Percentiles rank a stretch among this genome's conserved stretches.
Conservation (phyloP, 1,140 invertebrate species). For the Muscidifurax raptorellus region DNA sequence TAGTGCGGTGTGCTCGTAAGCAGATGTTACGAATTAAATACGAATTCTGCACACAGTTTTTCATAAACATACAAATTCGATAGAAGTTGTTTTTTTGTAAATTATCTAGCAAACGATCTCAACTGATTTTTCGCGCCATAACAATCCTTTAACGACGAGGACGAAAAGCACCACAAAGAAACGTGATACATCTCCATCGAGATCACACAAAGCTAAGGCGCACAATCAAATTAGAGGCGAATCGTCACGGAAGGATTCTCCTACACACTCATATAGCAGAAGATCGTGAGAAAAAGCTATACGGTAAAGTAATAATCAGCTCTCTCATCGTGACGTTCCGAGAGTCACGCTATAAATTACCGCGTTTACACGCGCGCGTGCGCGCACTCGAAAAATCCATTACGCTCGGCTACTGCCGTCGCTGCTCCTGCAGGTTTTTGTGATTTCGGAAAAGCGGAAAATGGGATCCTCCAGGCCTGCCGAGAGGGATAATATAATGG, state of each 20-base stretch:
- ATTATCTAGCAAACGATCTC: too few species aligned
- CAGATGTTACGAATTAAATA: too few species aligned
- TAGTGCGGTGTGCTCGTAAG: too few species aligned
- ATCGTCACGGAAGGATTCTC: background rate
- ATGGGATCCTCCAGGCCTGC: constrained; percentile 50
- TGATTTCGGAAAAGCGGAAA: constrained; percentile 65
- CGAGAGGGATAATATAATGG: constrained; percentile 18
- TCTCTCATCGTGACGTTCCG: constrained; percentile 19
- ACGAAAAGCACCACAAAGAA: too few species aligned
- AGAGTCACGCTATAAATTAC: constrained; percentile 61
- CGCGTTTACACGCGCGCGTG: constrained; percentile 34
- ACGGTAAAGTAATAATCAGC: constrained; percentile 39
- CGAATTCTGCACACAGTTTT: too few species aligned
- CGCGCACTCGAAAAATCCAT: constrained; percentile 43
- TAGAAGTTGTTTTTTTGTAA: too few species aligned
- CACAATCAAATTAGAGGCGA: background rate
- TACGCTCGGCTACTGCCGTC: background rate
- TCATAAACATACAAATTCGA: too few species aligned
- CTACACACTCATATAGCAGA: too few species aligned
- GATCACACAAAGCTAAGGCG: background rate
- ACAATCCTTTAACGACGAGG: too few species aligned
- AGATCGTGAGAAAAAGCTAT: constrained; percentile 57
- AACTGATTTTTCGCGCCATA: too few species aligned
- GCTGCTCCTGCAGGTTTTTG: constrained; percentile 55
- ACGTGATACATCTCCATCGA: background rate